Evolutionary conservation across 2,888 invertebrate genomes (phyloP).

Genomic region (Sinotaia quadrata): DNA sequence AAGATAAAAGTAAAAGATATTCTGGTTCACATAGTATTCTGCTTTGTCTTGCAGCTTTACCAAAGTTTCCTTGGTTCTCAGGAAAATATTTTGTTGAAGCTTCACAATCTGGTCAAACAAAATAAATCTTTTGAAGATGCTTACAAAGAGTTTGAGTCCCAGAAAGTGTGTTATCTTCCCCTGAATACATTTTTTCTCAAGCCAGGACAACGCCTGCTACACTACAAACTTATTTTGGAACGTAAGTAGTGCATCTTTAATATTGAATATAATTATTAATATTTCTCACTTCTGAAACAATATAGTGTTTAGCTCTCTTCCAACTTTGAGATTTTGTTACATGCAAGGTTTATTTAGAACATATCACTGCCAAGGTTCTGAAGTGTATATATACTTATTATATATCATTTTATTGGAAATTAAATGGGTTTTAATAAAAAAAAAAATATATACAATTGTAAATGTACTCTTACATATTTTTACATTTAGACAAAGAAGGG

Average conservation of each 20-base stretch:
- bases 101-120: conserved; percentile 84
- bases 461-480: too few relatives aligned
- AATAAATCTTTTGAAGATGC: conserved; percentile 81
- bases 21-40: background rate
- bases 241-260: conserved; percentile 75
- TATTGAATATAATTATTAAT: too few relatives aligned
- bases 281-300: too few relatives aligned
- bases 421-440: too few relatives aligned
- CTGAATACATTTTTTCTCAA: conserved; percentile 86
- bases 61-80: conserved; percentile 79
- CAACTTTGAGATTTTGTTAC: too few relatives aligned
- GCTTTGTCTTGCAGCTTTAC: conserved; percentile 67
- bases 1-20: conserved; percentile 5
- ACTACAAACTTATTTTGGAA: conserved; percentile 85
- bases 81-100: conserved; percentile 82
- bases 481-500: too few relatives aligned
- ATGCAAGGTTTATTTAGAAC: too few relatives aligned
- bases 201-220: conserved; percentile 87
- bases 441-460: too few relatives aligned
- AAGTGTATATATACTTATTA: too few relatives aligned
- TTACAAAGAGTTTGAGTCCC: conserved; percentile 85
- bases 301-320: too few relatives aligned
- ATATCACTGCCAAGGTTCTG: too few relatives aligned
- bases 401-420: too few relatives aligned
- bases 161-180: conserved; percentile 88